Base-by-base conservation (phyloP, 2,797 vertebrate species). In the Oryzias dopingdopingensis region DNA sequence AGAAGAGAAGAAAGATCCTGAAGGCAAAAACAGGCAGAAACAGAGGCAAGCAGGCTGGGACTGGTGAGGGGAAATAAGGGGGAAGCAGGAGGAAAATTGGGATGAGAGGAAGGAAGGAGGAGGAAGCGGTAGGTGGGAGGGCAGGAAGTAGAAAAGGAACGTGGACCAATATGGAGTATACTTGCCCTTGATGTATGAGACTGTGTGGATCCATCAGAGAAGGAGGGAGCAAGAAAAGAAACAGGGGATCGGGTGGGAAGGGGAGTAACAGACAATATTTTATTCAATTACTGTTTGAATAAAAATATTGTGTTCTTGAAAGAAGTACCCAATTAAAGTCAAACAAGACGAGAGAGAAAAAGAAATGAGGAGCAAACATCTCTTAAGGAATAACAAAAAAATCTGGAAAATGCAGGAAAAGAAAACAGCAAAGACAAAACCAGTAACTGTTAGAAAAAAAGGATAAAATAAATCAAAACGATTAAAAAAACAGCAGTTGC, bases 241-340 rank as follows among this genome's bases (percentile, higher is more conserved):
- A 97, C 94, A 95, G 92, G 92, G 94, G 90, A 65, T 85, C 81
- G 92, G 94, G 92, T 92, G 90, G 94, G 92, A 92, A 90, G 93
- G 96, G 89, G 93, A 95, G 92, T 97, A 94, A 98, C 96, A 98
- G 93, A 98, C 96, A 99, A 99, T 99, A 99, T 99, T 99, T 99
- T 99, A 99, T 99, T 98, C 96, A 99, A 99, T 98, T 88, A 94
- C 90, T 85, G 87, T 95, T 99, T 99, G 97, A 99, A 99, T 98
- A 98, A 99, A 99, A 99, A 99, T 99, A 98, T 99, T 99, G 96
- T 96, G 94, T 96, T 92, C 87, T 93, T 86, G 79, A 91, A 92
- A 90, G 69, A 88, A 89, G 90, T 65, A 90, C 91, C 79, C 76
- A 86, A 90, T 88, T 82, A 89, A 86, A 95, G 93, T 96, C 92